Base-by-base conservation (phyloP, 2,113 vertebrate genomes). In the Pomatostomus ruficeps region DNA sequence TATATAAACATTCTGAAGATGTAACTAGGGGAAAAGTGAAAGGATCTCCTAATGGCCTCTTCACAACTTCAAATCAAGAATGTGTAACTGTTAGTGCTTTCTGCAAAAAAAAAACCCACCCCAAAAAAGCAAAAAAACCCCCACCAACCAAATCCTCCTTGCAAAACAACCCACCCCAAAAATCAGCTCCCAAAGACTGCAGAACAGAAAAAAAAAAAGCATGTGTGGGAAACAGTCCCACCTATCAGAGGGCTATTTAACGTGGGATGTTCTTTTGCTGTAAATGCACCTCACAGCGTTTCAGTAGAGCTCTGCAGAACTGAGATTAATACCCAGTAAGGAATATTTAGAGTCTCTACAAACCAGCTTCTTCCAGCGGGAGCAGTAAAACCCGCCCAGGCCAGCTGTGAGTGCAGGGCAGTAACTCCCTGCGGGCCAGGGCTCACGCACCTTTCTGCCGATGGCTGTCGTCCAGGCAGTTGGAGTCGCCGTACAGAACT, bases 381-480 rank as follows among this genome's bases (percentile, higher is more conserved):
- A 75, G 49, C 48, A 65, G 51, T 25, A 49, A 38, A 45, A 23
- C 1, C 5, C 31, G n/a, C 66, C 3, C 0, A 29, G 48, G 19
- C 15, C 40, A 25, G 35, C 1, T 51, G 46, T 2, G 29, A 85
- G 46, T 7, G 58, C 8, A 22, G 35, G 73, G 6, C 18, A 71
- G 4, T 2, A 48, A 6, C 28, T 14, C 33, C 31, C 46, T 21
- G 36, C 3, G 0, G 22, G 45, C 25, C 51, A 12, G 12, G 33
- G 46, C 33, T 26, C 12, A 63, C 96, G 12, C 76, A 99, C 99
- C 99, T 98, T 99, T 99, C 96, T 99, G 99, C 24, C 99, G 98
- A 96, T 99, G 99, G 96, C 99, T 99, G 97, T 99, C 99, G 16
- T 99, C 99, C 88, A 99, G 97, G 95, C 99, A 99, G 81, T 99